These are phyloP conservation scores for Parnassius orleans DNA, from an alignment of 2,888 invertebrate genomes.

Conservation along the genomic window DNA sequence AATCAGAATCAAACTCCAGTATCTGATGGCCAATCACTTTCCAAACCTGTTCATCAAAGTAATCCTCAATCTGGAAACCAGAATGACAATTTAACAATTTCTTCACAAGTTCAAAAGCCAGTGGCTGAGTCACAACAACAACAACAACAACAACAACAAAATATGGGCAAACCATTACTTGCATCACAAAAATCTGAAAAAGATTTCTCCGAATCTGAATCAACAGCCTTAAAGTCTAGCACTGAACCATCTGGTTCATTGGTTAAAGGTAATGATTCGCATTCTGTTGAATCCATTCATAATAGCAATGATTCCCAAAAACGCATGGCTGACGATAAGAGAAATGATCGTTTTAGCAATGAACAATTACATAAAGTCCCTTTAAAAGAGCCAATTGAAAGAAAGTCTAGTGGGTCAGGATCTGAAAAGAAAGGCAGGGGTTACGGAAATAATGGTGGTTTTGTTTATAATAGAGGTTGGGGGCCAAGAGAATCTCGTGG, in stretches of 20 bases:
- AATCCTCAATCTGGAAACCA: conserved; percentile 38
- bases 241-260: conserved; percentile 48
- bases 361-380: conserved; percentile 69
- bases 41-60: conserved; percentile 35
- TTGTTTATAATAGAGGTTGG: conserved; percentile 71
- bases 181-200: conserved; percentile 60
- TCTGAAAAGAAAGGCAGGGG: conserved; percentile 78
- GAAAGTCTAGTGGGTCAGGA: conserved; percentile 71
- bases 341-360: conserved; percentile 58
- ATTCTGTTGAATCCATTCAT: conserved; percentile 52
- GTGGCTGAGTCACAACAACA: conserved; percentile 39
- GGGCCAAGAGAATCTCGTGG: conserved; percentile 74
- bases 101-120: conserved; percentile 51
- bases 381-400: conserved; percentile 70
- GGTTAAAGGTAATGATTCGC: conserved; percentile 48
- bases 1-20: conserved; percentile 42
- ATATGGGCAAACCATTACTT: conserved; percentile 49
- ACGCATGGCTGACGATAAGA: conserved; percentile 58
- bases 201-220: conserved; percentile 62
- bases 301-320: conserved; percentile 49
- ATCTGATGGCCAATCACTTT: conserved; percentile 44
- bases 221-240: conserved; percentile 57
- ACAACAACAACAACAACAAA: conserved; percentile 32
- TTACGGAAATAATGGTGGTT: conserved; percentile 56
- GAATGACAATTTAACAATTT: conserved; percentile 45